A percentile compares a stretch with the other conserved stretches of the same genome.
Conservation (phyloP, 2,797 vertebrate species). For the Pyrrhura leucotis region DNA sequence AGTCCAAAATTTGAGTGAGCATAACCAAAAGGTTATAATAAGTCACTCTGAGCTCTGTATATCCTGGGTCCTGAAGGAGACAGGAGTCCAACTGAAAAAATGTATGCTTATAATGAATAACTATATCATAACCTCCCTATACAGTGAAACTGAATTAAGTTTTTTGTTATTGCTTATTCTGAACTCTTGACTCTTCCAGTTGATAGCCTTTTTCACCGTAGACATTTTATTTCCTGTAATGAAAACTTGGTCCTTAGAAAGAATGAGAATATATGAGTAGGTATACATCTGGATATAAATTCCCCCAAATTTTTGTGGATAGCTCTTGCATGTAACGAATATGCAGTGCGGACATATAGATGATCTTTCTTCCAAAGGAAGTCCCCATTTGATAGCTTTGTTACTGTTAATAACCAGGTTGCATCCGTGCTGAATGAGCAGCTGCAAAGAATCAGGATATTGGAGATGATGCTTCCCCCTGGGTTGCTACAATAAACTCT, state of each 20-base stretch:
- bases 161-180: neutral
- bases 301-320: neutral
- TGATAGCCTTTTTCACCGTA: neutral
- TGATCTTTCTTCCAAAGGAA: neutral
- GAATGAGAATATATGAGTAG: neutral
- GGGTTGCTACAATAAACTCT: slow-evolving; percentile 71
- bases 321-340: neutral
- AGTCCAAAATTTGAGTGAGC: neutral
- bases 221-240: neutral
- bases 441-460: slow-evolving; percentile 68
- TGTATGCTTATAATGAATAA: neutral
- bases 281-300: neutral
- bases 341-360: neutral
- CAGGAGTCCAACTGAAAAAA: neutral
- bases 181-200: neutral
- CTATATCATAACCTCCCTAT: neutral
- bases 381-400: slow-evolving; percentile 16
- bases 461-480: slow-evolving; percentile 48
- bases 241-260: neutral
- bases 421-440: slow-evolving; percentile 41
- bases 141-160: neutral
- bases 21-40: neutral
- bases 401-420: slow-evolving; percentile 53
- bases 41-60: neutral
- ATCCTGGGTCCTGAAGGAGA: neutral